phyloP scores from a whole-genome alignment of 2,797 vertebrate species.

The Sebastes minor region DNA sequence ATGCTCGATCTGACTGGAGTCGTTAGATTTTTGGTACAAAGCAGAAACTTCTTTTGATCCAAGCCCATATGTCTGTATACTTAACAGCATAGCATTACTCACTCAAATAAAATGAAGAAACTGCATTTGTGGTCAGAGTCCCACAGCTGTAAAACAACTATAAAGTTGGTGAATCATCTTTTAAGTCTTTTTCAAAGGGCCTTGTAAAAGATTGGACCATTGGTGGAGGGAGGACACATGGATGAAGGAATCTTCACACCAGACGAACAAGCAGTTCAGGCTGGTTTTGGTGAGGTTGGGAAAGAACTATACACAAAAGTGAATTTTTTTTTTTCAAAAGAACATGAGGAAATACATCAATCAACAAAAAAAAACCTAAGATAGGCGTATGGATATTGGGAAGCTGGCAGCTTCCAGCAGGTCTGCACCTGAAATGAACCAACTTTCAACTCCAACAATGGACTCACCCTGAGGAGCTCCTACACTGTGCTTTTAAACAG shows the following conservation, averaged over 20 bases:
- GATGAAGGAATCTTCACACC: neutral
- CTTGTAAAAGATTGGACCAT: neutral
- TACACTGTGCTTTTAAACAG: neutral
- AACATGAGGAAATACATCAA: neutral
- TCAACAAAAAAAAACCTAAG: neutral
- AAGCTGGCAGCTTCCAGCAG: neutral
- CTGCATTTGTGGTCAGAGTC: neutral
- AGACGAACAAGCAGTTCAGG: neutral
- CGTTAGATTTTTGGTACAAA: neutral
- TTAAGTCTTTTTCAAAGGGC: neutral
- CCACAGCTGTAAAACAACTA: neutral
- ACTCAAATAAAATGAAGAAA: neutral
- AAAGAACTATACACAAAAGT: neutral
- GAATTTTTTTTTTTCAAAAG: neutral
- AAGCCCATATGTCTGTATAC: neutral
- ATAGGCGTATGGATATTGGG: neutral
- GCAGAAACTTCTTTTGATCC: neutral
- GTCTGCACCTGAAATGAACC: neutral
- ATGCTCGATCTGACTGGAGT: neutral
- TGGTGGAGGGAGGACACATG: neutral
- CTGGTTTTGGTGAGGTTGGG: neutral
- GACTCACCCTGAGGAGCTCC: neutral
- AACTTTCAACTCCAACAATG: neutral
- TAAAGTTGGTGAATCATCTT: neutral
- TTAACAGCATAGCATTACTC: neutral